Base-by-base conservation (phyloP, 2,888 invertebrate species). In the Panzeria rudis region DNA sequence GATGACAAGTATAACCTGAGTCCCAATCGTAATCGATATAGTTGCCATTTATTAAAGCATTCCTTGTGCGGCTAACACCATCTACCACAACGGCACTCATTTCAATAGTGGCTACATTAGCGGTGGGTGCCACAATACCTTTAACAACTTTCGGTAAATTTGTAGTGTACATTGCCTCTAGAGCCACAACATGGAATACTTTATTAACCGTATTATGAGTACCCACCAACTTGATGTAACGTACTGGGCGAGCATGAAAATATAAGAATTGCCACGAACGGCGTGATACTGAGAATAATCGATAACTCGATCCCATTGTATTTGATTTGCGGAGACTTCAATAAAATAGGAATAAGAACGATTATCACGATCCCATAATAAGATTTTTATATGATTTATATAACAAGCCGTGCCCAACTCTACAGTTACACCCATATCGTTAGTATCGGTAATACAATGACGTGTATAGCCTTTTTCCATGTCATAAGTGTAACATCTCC, bases 1-100 rank as follows among this genome's bases (percentile, higher is more conserved):
- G 98, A 94, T 99, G 98, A 92, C 98, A 99, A 5, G 98, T 99
- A 93, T 99, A 99, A 86, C 99, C 99, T 75, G 97, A 97, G 93
- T 99, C 99, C 99, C 99, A 99, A 94, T 99, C 98, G 93, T 99
- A 99, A 93, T 97, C 96, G 89, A 96, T 95, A 75, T 95, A 97
- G 92, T 99, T 98, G 15, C 99, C 99, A 94, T 99, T 99, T 83
- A 99, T 94, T 13, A 99, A 94, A 0, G 98, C 97, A 94, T 99
- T 98, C 87, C 99, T 95, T 62, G 97, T 96, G 13, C 99, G 96
- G 90, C 95, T 95, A 84, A 99, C 99, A 80, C 99, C 99, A 93
- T 99, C 99, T 56, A 98, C 96, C 83, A 99, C 99, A 88, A 96
- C 95, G 2, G 99, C 99, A 92, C 97, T 97, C 89, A 96, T 95